Evolutionary conservation across 2,888 invertebrate species (phyloP).

Genomic region (Dolomedes plantarius): DNA sequence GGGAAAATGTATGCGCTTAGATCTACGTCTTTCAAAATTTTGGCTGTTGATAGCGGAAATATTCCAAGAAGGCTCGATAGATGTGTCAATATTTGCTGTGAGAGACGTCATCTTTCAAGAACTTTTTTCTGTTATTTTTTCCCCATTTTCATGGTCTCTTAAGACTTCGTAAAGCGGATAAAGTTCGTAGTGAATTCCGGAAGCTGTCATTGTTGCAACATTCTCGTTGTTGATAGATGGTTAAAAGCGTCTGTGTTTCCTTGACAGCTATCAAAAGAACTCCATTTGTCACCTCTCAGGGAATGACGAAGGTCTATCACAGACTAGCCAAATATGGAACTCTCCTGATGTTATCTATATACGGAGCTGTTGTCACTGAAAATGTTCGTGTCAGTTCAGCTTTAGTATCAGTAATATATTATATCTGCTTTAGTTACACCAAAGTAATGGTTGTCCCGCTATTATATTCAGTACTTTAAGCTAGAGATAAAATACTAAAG

Average conservation of each 20-base stretch:
- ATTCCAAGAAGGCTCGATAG: background rate
- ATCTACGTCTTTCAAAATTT: too few species aligned
- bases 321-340: constrained; percentile 51
- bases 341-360: too few species aligned
- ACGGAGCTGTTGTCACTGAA: too few species aligned
- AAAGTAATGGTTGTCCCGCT: too few species aligned
- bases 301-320: constrained; percentile 53
- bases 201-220: constrained; percentile 57
- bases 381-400: too few species aligned
- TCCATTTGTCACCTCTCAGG: constrained; percentile 52
- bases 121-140: background rate
- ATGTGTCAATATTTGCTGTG: constrained; percentile 35
- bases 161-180: constrained; percentile 31
- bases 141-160: constrained; percentile 24
- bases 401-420: too few species aligned
- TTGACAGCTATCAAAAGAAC: constrained; percentile 39
- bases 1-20: too few species aligned
- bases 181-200: constrained; percentile 39
- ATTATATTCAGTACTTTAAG: too few species aligned
- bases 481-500: too few species aligned
- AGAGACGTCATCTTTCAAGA: too few species aligned
- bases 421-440: constrained; percentile 36
- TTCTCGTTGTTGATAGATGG: constrained; percentile 54
- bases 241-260: constrained; percentile 41
- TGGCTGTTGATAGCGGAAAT: background rate